Percentiles rank a stretch among this genome's conserved stretches.
Conservation (phyloP, 2,797 vertebrate species). For the Zalophus californianus region DNA sequence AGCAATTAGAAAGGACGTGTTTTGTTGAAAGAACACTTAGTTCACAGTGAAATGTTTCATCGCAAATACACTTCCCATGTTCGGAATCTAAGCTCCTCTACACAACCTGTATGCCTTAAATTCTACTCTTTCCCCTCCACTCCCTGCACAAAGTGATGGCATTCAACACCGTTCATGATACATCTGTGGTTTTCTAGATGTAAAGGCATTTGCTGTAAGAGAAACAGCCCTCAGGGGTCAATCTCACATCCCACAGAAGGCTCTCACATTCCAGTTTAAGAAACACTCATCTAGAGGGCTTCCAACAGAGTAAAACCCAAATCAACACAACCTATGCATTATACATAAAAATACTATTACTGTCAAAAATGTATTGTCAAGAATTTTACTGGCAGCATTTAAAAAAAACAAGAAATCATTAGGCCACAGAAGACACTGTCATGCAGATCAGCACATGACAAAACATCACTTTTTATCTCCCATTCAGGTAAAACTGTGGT, state of each 20-base stretch:
- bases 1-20: not conserved
- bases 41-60: not conserved
- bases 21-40: not conserved
- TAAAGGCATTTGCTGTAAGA: slow-evolving; percentile 65
- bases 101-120: not conserved
- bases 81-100: not conserved
- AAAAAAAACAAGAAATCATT: slow-evolving; percentile 7
- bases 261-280: not conserved
- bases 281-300: slow-evolving; percentile 36
- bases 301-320: slow-evolving; percentile 26
- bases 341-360: slow-evolving; percentile 42
- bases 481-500: not conserved
- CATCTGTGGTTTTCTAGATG: slow-evolving; percentile 54
- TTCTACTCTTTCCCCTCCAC: not conserved
- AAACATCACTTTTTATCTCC: not conserved
- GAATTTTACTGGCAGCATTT: slow-evolving; percentile 60
- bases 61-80: not conserved
- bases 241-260: not conserved
- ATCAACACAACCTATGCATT: slow-evolving; percentile 16
- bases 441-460: not conserved
- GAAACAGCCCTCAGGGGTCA: not conserved
- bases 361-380: slow-evolving; percentile 26
- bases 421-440: not conserved
- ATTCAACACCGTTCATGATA: not conserved
- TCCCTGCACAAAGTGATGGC: not conserved